Percentiles rank a stretch among this genome's conserved stretches.
These are phyloP conservation scores for Plagodis pulveraria DNA, from an alignment of 2,888 invertebrate genomes.

Conservation along the genomic window DNA sequence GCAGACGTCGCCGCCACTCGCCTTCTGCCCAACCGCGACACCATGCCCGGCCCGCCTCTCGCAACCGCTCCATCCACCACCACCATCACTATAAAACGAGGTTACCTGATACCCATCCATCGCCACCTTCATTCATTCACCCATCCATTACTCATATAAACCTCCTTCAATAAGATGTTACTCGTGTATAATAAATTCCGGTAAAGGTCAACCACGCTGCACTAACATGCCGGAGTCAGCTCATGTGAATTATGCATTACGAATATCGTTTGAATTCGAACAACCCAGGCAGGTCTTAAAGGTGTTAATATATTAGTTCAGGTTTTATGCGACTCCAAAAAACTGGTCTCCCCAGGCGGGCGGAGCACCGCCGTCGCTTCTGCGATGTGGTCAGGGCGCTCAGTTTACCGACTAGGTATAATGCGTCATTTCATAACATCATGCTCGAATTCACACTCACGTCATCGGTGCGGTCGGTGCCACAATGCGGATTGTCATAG, in stretches of 20 bases:
- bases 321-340: constrained; percentile 41
- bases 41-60: constrained; percentile 61
- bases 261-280: constrained; percentile 56
- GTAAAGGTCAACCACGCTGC: constrained; percentile 52
- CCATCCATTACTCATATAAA: constrained; percentile 10
- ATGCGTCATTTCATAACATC: constrained; percentile 18
- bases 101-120: constrained; percentile 26
- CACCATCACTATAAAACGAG: constrained; percentile 33
- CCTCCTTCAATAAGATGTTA: constrained; percentile 31
- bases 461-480: constrained; percentile 9
- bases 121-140: constrained; percentile 7
- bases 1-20: constrained; percentile 61
- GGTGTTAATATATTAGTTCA: constrained; percentile 44
- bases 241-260: constrained; percentile 60
- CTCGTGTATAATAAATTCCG: constrained; percentile 16
- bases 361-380: constrained; percentile 22
- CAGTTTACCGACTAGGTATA: constrained; percentile 10
- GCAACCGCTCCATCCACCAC: constrained; percentile 48
- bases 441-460: constrained; percentile 17
- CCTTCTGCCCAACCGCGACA: constrained; percentile 58
- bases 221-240: constrained; percentile 43
- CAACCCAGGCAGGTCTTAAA: constrained; percentile 53
- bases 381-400: constrained; percentile 31
- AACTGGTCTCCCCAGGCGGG: constrained; percentile 29
- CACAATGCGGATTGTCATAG: constrained; percentile 12